phyloP scores from a whole-genome alignment of 2,888 invertebrate genomes.

The Caenorhabditis becei region DNA sequence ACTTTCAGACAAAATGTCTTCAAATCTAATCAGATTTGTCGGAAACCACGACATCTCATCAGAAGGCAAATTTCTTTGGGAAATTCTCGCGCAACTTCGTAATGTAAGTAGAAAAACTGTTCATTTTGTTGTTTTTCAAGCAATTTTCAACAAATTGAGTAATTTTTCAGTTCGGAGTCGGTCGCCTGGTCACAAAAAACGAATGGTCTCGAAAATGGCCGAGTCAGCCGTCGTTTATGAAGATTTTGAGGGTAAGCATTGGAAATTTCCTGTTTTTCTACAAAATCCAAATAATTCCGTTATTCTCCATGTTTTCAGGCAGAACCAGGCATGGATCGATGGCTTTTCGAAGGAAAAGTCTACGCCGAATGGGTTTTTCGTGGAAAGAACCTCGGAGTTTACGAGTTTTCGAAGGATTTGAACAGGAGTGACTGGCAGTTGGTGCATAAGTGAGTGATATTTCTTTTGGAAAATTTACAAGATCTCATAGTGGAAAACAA shows the following conservation, averaged over 20 bases:
- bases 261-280: no score
- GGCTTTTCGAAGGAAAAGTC: constrained; percentile 76
- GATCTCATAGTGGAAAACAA: not conserved
- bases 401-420: constrained; percentile 77
- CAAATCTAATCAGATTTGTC: constrained; percentile 73
- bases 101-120: constrained; percentile 48
- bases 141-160: not conserved
- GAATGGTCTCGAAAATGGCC: constrained; percentile 82
- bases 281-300: not conserved
- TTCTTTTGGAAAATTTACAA: not conserved
- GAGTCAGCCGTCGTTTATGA: constrained; percentile 77
- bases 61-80: constrained; percentile 80
- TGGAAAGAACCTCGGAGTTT: constrained; percentile 78
- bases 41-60: constrained; percentile 79
- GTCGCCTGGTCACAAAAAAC: constrained; percentile 78
- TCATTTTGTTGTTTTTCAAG: not conserved
- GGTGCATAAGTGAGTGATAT: constrained; percentile 73
- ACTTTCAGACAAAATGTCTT: constrained; percentile 54
- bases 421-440: constrained; percentile 80
- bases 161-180: constrained; percentile 75
- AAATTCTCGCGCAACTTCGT: constrained; percentile 79
- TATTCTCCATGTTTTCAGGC: constrained; percentile 66
- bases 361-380: constrained; percentile 80
- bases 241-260: constrained; percentile 74
- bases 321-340: constrained; percentile 79